These are phyloP conservation scores for Macrotis lagotis DNA, from an alignment of 2,113 vertebrate genomes.

Conservation along the genomic window DNA sequence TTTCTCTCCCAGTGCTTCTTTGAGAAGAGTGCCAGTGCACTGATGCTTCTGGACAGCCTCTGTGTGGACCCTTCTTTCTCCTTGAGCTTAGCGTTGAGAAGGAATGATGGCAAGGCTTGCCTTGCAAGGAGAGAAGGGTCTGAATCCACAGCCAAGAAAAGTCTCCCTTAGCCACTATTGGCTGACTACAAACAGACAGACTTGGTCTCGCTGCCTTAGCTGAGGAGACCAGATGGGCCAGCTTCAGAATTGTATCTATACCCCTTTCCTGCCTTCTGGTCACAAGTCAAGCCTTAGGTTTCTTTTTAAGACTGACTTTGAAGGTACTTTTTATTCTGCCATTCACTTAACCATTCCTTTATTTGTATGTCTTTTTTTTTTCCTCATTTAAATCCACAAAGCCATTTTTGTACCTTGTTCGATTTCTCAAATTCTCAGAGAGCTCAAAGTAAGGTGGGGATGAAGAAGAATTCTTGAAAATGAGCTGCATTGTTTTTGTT, in stretches of 20 bases:
- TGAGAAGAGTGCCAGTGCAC: not conserved
- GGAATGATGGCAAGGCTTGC: not conserved
- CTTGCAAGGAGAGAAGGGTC: not conserved
- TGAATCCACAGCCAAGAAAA: not conserved
- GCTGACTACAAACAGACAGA: not conserved
- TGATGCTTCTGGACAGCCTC: not conserved
- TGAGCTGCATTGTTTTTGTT: slow-evolving; percentile 34
- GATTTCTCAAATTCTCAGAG: not conserved
- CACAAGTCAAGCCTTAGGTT: not conserved
- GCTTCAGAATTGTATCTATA: not conserved
- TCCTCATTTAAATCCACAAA: not conserved
- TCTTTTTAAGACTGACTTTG: not conserved
- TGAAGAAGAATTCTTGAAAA: not conserved
- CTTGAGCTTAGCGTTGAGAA: not conserved
- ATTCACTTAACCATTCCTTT: not conserved
- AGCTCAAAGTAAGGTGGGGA: not conserved
- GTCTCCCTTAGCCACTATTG: not conserved
- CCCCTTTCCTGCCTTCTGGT: not conserved
- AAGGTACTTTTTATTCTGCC: not conserved
- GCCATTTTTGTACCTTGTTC: not conserved
- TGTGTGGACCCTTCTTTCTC: not conserved
- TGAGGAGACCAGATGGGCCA: not conserved
- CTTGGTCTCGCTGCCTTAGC: not conserved
- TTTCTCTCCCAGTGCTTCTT: not conserved
- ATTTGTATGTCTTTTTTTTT: not conserved